Base-by-base conservation (phyloP, 2,888 invertebrate genomes). In the Drosophila bunnanda region DNA sequence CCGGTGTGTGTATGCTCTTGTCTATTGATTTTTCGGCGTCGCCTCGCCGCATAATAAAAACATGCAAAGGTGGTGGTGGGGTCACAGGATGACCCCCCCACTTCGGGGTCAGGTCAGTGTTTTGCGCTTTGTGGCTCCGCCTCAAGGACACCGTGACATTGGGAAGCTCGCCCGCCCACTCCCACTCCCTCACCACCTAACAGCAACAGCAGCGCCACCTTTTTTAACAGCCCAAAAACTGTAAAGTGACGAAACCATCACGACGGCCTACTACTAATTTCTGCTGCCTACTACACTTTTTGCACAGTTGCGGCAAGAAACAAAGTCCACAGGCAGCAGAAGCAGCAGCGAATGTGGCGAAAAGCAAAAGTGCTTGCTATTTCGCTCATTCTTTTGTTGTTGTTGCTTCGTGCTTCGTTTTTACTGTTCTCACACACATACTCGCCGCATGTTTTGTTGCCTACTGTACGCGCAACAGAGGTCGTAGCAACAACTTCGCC, bases 401-500 rank as follows among this genome's bases (percentile, higher is more conserved):
- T 76, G 66, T 39, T 72, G 82, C 77, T 4, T 25, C 74, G n/a
- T 62, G 77, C 76, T 77, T 76, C 66, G 58, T 54, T 77, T 80
- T 65, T 72, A n/a, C 56, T 66, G 65, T 64, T 73, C 66, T 56
- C 65, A 65, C 36, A 65, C 36, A 43, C 28, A 20, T 34, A 58
- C 62, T 68, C 62, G 83, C 80, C 72, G 77, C 78, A 81, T 90
- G 90, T 90, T 90, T 90, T 90, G 90, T 89, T 79, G 82, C 78
- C 90, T 89, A 90, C 90, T 90, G 90, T 90, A 90, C 90, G 69
- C 67, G 66, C 67, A 60, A 60, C 59, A 60, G 54, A 54, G 59
- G 39, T 60, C 55, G 38, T 15, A 34, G 50, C 50, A 52, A 52
- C 58, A 54, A 69, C 65, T 70, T 75, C 55, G 61, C 60, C 58